A percentile compares a stretch with the other conserved stretches of the same genome.
Evolutionary conservation across 1,140 invertebrate species (phyloP).

Genomic region (Dysdera silvatica): DNA sequence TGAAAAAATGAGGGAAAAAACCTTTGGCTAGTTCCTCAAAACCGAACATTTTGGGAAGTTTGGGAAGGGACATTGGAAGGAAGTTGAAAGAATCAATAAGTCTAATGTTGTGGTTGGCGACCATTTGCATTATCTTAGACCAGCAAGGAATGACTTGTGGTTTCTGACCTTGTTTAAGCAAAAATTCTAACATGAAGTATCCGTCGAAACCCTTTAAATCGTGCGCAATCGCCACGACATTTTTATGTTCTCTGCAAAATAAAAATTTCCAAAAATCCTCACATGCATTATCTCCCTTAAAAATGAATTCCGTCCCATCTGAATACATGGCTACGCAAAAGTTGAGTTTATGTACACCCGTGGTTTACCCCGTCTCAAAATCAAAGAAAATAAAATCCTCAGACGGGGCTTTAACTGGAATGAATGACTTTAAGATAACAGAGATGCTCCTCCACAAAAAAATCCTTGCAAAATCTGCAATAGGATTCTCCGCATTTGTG

Average conservation of each 20-base stretch:
- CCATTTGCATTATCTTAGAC: neutral
- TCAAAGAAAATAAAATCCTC: neutral
- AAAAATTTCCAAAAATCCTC: neutral
- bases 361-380: neutral
- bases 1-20: constrained; percentile 18
- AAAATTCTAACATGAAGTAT: neutral
- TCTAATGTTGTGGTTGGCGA: neutral
- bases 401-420: neutral
- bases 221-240: neutral
- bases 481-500: neutral
- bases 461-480: neutral
- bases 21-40: neutral
- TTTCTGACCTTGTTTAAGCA: neutral
- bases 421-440: neutral
- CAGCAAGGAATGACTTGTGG: neutral
- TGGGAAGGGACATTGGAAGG: neutral
- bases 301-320: neutral
- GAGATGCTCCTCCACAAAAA: neutral
- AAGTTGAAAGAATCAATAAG: constrained; percentile 9
- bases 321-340: no score
- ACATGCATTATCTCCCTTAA: neutral
- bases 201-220: neutral
- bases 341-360: no score
- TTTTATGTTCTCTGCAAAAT: neutral
- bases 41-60: constrained; percentile 5